Evolutionary conservation across 2,888 invertebrate species (phyloP), one percentile per base, ranked within the genome.

Genomic region (Pelosia muscerda): DNA sequence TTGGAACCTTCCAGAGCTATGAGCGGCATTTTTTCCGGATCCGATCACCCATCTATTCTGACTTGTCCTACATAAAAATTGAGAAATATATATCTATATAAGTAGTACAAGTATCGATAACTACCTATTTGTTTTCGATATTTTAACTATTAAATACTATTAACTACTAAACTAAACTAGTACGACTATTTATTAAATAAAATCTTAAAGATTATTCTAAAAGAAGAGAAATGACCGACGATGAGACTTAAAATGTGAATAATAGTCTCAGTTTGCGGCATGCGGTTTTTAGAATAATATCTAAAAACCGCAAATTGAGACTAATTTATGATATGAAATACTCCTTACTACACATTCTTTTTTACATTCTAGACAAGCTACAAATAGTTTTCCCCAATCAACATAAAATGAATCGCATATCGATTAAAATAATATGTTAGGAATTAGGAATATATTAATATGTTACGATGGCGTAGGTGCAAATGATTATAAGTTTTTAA

Each of bases 391-490:
- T 26, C 55, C 13, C 13, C 25, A 25, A 55, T 55, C n/a, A 26
- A 49, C 22, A 49, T 31, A 53, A 54, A 62, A 53, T 28, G 4
- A 54, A 54, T 61, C n/a, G 4, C 53, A 22, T 53, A 53, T 62
- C 26, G 53, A 26, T 53, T 31, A 62, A 49, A 49, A 61, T 60
- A 26, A 15, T 57, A 28, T 28, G 28, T 13, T 57, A n/a, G 1
- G 25, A 26, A 34, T 58, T 58, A 13, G n/a, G n/a, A n/a, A 13
- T 58, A 22, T 38, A 25, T 42, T 53, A 31, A 22, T n/a, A 62
- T 38, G 15, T 38, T 38, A 38, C 38, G 10, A 38, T 49, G 26
- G 15, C 49, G 58, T 65, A 65, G 65, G 65, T 31, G 58, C 25
- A 28, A 23, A 34, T 49, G 8, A 25, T 38, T 42, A 22, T 22